Conservation (phyloP, 2,797 vertebrate species). For the Eleutherodactylus coqui region DNA sequence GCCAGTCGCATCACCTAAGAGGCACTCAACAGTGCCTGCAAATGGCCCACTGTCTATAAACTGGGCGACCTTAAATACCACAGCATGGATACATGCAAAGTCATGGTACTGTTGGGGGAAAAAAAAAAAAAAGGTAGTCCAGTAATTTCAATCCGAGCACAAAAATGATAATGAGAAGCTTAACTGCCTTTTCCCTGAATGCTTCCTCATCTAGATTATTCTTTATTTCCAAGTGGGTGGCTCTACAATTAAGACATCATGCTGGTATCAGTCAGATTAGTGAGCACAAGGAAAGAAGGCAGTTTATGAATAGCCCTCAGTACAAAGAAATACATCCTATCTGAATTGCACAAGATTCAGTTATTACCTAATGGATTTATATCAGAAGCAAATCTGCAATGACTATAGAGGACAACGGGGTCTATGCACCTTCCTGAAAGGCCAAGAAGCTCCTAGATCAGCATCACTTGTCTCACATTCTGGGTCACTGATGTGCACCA, state of each 20-base stretch:
- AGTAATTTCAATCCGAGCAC: no score
- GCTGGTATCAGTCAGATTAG: conserved; percentile 1
- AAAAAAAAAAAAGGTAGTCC: no score
- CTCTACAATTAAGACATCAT: not conserved
- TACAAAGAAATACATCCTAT: not conserved
- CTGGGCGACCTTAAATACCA: no score
- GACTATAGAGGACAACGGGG: not conserved
- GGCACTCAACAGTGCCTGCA: no score
- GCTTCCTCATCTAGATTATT: not conserved
- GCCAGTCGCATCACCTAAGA: no score
- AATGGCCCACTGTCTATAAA: no score
- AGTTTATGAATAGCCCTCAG: not conserved
- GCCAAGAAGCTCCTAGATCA: not conserved
- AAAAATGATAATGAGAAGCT: not conserved
- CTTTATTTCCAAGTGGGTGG: conserved; percentile 19
- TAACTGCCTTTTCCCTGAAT: not conserved
- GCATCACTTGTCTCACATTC: not conserved
- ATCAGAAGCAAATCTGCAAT: not conserved
- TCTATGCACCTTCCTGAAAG: not conserved
- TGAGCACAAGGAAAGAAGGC: not conserved
- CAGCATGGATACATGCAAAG: no score
- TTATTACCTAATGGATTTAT: not conserved
- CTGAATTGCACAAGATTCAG: not conserved
- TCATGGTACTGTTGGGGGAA: no score
- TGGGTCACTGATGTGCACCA: not conserved